Percentiles rank a stretch among this genome's conserved stretches.
These are phyloP conservation scores for Eilema depressum DNA, from an alignment of 2,888 invertebrate species.

Conservation along the genomic window DNA sequence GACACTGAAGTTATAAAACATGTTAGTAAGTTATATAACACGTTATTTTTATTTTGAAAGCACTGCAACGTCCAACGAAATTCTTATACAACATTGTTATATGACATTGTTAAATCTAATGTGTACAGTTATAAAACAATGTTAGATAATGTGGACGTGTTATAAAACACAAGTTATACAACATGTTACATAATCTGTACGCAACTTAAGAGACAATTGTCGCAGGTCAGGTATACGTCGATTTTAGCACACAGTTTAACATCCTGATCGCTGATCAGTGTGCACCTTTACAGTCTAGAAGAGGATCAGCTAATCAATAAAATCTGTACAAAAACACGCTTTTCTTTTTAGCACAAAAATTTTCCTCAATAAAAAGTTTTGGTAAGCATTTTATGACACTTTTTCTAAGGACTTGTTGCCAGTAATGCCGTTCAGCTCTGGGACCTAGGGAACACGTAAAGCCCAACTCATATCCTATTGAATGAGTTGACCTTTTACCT, in stretches of 20 bases:
- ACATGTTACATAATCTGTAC: too few relatives aligned
- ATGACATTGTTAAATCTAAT: too few relatives aligned
- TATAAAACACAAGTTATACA: too few relatives aligned
- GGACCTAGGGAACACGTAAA: conserved; percentile 29
- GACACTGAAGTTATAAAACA: too few relatives aligned
- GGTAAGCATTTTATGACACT: conserved; percentile 33
- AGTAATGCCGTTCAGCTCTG: conserved; percentile 23
- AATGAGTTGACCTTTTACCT: conserved; percentile 40
- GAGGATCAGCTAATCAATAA: neutral
- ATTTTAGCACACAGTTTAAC: neutral
- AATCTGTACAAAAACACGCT: conserved; percentile 11
- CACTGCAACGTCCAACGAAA: too few relatives aligned
- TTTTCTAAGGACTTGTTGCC: conserved; percentile 36
- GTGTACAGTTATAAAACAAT: too few relatives aligned
- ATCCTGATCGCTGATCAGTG: neutral
- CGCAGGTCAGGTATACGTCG: too few relatives aligned
- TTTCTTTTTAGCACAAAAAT: conserved; percentile 20
- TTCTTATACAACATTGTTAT: too few relatives aligned
- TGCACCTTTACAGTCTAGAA: neutral
- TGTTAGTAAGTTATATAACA: too few relatives aligned
- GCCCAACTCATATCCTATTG: conserved; percentile 28
- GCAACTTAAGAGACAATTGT: too few relatives aligned
- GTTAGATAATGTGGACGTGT: too few relatives aligned
- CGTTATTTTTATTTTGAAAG: too few relatives aligned
- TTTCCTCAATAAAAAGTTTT: conserved; percentile 20